phyloP scores from a whole-genome alignment of 2,113 vertebrate species.

The Callionymus lyra region DNA sequence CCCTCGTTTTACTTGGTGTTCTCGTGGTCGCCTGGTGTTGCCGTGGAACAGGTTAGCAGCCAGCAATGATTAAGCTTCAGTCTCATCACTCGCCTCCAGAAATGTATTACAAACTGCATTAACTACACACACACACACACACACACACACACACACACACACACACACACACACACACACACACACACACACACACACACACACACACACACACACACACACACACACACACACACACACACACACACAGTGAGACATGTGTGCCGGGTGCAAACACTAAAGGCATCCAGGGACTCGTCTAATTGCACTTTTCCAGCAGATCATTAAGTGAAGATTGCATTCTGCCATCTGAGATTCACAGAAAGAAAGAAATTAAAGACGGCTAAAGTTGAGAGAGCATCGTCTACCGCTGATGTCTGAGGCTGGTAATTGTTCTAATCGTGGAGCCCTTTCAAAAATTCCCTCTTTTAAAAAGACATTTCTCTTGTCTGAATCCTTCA shows the following conservation, averaged over 20 bases:
- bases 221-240: background rate
- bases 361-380: constrained; percentile 10
- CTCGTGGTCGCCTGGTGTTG: background rate
- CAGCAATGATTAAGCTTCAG: constrained; percentile 9
- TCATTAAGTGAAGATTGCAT: constrained; percentile 37
- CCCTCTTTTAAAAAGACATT: too few species aligned
- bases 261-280: constrained; percentile 10
- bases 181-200: background rate
- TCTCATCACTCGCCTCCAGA: constrained; percentile 7
- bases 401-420: background rate
- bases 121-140: background rate
- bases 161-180: background rate
- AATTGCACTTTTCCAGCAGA: constrained; percentile 30
- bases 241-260: background rate
- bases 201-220: too few species aligned
- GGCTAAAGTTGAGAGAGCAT: background rate
- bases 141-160: background rate
- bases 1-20: background rate
- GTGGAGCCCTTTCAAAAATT: too few species aligned
- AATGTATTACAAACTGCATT: background rate
- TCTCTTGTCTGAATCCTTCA: too few species aligned
- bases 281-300: constrained; percentile 22
- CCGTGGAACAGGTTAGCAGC: constrained; percentile 8
- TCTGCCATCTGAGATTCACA: constrained; percentile 27
- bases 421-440: too few species aligned